A percentile compares a stretch with the other conserved stretches of the same genome.
These are phyloP conservation scores for Caenorhabditis plicata DNA, from an alignment of 2,888 invertebrate species.

Conservation along the genomic window DNA sequence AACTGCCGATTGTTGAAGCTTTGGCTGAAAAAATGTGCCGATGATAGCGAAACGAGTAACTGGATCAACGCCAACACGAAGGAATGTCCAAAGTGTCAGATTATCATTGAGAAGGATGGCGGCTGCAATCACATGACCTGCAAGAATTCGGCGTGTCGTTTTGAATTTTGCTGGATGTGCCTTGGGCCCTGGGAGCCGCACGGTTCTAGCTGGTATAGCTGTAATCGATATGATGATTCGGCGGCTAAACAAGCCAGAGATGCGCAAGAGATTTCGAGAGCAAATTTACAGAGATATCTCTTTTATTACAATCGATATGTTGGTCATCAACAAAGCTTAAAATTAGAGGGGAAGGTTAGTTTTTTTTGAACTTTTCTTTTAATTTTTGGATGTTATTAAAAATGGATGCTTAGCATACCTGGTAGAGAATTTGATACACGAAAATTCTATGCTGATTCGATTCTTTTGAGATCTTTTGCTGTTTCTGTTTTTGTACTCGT, in stretches of 20 bases:
- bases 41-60: constrained; percentile 97
- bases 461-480: no score
- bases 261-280: constrained; percentile 84
- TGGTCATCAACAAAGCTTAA: constrained; percentile 98
- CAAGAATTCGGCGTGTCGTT: constrained; percentile 94
- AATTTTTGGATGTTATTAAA: no score
- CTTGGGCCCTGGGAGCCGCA: constrained; percentile 98
- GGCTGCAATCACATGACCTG: constrained; percentile 99
- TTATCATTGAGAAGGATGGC: constrained; percentile 78
- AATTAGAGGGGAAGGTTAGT: constrained; percentile 79
- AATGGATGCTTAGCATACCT: no score
- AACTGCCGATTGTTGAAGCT: constrained; percentile 86
- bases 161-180: constrained; percentile 99
- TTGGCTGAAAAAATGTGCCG: constrained; percentile 99
- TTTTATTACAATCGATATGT: constrained; percentile 98
- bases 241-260: constrained; percentile 93
- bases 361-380: no score
- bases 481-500: no score
- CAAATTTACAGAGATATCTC: constrained; percentile 90
- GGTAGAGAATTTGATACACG: no score
- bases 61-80: constrained; percentile 99
- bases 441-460: no score
- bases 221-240: constrained; percentile 89
- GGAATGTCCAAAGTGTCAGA: constrained; percentile 94
- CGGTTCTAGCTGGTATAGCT: constrained; percentile 84